phyloP scores from a whole-genome alignment of 53 echinoderm and acorn worm genomes.

The Apostichopus leukothele region DNA sequence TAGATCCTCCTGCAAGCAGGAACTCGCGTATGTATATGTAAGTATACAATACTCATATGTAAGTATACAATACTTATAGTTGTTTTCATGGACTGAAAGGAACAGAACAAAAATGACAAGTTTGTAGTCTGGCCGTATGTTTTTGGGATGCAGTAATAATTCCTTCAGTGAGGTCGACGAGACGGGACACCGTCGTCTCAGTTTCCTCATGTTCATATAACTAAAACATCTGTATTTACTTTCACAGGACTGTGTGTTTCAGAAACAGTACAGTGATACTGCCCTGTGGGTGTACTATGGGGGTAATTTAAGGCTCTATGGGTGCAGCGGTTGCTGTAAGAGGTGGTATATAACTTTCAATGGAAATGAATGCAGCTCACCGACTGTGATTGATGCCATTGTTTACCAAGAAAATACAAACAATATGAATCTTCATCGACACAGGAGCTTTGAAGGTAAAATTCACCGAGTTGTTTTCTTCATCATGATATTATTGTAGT shows the following conservation, averaged over 20 bases:
- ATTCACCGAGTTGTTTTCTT: not conserved
- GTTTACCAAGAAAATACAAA: slow-evolving; percentile 69
- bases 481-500: no score
- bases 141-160: no score
- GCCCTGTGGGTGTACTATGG: slow-evolving; percentile 77
- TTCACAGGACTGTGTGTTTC: slow-evolving; percentile 64
- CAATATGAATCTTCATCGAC: slow-evolving; percentile 71
- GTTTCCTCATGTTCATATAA: no score
- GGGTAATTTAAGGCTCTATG: slow-evolving; percentile 67
- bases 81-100: no score
- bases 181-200: no score
- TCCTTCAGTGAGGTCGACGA: no score
- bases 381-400: slow-evolving; percentile 63
- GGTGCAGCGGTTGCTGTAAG: slow-evolving; percentile 67
- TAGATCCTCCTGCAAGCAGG: no score
- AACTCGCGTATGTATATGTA: no score
- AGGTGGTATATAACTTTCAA: slow-evolving; percentile 82
- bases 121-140: no score
- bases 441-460: slow-evolving; percentile 70
- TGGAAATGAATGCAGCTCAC: slow-evolving; percentile 69
- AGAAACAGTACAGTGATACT: slow-evolving; percentile 60
- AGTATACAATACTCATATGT: no score
- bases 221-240: not conserved
- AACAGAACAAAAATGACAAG: no score
- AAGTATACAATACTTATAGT: no score